phyloP scores from a whole-genome alignment of 2,888 invertebrate species.

The Drosophila rubida region DNA sequence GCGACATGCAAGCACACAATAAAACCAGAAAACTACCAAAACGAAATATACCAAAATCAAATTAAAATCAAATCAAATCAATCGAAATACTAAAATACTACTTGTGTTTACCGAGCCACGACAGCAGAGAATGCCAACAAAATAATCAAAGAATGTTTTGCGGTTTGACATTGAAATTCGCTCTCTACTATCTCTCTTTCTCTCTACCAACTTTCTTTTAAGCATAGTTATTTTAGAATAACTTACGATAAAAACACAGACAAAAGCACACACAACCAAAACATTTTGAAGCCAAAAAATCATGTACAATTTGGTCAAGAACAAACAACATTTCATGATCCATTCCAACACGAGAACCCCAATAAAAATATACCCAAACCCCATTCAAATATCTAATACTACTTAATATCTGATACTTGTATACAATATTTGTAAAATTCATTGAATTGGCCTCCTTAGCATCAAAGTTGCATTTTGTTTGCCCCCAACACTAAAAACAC shows the following conservation, averaged over 20 bases:
- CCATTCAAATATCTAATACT: not conserved
- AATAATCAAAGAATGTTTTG: slow-evolving; percentile 42
- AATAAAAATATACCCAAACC: slow-evolving; percentile 12
- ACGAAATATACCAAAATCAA: slow-evolving; percentile 6
- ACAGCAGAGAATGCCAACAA: slow-evolving; percentile 70
- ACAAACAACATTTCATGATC: slow-evolving; percentile 60
- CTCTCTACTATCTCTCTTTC: slow-evolving; percentile 29
- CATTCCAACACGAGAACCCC: slow-evolving; percentile 49
- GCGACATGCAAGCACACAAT: slow-evolving; percentile 46
- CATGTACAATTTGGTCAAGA: slow-evolving; percentile 49
- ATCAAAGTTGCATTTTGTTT: slow-evolving; percentile 54
- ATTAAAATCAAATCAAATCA: slow-evolving; percentile 15
- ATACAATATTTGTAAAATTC: slow-evolving; percentile 39
- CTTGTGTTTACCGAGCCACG: slow-evolving; percentile 31
- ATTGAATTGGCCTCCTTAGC: slow-evolving; percentile 52
- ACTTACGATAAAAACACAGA: slow-evolving; percentile 26
- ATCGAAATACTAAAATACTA: slow-evolving; percentile 28
- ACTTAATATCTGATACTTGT: slow-evolving; percentile 1
- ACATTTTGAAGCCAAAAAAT: slow-evolving; percentile 39
- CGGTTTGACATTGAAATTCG: slow-evolving; percentile 50
- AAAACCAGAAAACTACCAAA: slow-evolving; percentile 27
- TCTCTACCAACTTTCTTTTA: slow-evolving; percentile 14
- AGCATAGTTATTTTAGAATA: slow-evolving; percentile 5
- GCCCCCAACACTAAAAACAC: slow-evolving; percentile 8
- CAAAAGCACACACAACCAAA: slow-evolving; percentile 38